Evolutionary conservation across 92 coral and sea anemone genomes (phyloP).

Genomic region (Bergia puertoricense): DNA sequence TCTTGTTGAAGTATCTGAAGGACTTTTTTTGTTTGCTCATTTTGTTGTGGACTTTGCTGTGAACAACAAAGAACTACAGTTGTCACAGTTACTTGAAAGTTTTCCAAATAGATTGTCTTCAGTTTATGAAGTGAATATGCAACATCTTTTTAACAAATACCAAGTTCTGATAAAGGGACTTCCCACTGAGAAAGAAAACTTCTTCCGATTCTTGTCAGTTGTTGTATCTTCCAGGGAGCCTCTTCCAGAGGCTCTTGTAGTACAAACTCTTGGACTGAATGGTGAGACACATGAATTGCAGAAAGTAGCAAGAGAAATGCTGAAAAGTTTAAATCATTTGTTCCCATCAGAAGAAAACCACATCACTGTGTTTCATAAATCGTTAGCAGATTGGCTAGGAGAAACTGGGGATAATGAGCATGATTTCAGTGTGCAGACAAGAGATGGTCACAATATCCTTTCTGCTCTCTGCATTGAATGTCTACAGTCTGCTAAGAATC

Average conservation of each 20-base stretch:
- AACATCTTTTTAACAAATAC: background rate
- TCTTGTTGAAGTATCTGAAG: background rate
- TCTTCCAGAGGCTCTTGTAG: background rate
- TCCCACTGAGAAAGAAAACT: background rate
- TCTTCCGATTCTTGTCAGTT: background rate
- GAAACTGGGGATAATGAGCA: background rate
- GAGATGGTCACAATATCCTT: background rate
- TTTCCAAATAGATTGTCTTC: background rate
- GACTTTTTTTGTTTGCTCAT: background rate
- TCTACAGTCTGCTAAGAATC: background rate
- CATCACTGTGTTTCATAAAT: background rate
- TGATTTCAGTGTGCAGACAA: background rate
- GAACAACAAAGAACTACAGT: background rate
- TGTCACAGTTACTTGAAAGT: background rate
- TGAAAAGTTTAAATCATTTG: background rate
- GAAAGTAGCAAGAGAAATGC: background rate
- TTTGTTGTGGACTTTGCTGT: background rate
- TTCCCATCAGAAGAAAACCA: background rate
- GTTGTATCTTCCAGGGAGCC: background rate
- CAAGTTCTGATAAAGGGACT: background rate
- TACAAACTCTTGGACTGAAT: constrained; percentile 6
- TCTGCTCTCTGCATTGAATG: background rate
- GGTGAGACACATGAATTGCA: background rate
- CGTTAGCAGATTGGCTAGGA: background rate
- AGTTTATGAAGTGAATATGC: background rate